phyloP scores from a whole-genome alignment of 2,888 invertebrate species.

The Atethmia centrago region DNA sequence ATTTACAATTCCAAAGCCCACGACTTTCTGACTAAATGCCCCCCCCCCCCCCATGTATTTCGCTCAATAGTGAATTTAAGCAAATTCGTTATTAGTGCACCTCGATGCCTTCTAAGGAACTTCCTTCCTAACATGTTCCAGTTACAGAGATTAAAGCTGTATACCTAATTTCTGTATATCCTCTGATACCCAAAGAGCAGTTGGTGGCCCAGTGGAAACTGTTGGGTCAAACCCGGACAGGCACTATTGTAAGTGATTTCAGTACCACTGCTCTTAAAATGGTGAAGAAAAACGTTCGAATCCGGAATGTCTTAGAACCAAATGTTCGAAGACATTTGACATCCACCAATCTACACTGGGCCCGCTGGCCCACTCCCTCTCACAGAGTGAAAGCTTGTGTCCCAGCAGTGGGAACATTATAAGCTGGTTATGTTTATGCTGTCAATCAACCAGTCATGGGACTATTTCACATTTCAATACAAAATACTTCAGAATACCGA shows the following conservation, averaged over 20 bases:
- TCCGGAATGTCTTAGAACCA: background rate
- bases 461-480: background rate
- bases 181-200: background rate
- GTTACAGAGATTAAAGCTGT: background rate
- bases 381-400: background rate
- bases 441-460: background rate
- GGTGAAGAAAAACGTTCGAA: too few relatives aligned
- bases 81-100: background rate
- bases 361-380: background rate
- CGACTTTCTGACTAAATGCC: too few relatives aligned
- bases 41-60: background rate
- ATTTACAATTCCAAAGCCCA: conserved; percentile 7
- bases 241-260: background rate
- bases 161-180: background rate
- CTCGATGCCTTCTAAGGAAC: background rate
- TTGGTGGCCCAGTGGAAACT: background rate
- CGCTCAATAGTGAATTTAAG: background rate
- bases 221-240: background rate
- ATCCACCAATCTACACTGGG: background rate
- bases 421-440: background rate
- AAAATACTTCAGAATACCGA: background rate
- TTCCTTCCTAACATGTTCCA: background rate
- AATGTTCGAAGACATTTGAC: background rate
- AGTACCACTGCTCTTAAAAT: background rate
- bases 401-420: background rate